Conservation (phyloP, 2,797 vertebrate species). For the Myiotriccus ornatus region DNA sequence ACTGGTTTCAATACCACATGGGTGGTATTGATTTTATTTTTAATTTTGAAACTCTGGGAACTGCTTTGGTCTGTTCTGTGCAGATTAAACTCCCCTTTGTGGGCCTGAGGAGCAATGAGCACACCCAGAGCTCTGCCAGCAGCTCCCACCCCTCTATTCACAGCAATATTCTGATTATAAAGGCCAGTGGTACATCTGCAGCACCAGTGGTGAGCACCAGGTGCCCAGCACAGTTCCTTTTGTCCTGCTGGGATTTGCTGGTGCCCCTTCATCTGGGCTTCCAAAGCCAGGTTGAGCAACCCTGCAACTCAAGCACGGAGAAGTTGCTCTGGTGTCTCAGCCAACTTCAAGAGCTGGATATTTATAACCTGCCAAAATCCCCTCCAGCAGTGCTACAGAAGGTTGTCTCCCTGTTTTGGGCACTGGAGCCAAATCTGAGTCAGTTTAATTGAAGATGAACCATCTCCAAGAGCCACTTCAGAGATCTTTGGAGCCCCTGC, state of each 20-base stretch:
- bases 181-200: rapidly evolving
- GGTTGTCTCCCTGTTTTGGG: background rate
- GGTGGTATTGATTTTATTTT: background rate
- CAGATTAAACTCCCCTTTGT: background rate
- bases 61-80: background rate
- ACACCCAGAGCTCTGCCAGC: background rate
- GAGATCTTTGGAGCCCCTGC: background rate
- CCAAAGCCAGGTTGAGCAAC: background rate
- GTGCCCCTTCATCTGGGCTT: background rate
- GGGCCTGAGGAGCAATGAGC: background rate
- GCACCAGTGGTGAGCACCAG: rapidly evolving
- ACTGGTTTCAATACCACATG: background rate
- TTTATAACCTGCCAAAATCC: background rate
- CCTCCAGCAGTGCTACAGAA: background rate
- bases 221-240: background rate
- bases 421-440: background rate
- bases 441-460: background rate
- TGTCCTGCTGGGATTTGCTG: background rate
- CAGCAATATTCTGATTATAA: background rate
- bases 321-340: background rate
- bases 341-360: background rate
- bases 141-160: background rate
- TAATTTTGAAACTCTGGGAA: background rate
- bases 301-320: background rate
- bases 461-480: background rate